Evolutionary conservation across 2,888 invertebrate species (phyloP), one percentile per base, ranked within the genome.

Genomic region (Drosophila subsilvestris): DNA sequence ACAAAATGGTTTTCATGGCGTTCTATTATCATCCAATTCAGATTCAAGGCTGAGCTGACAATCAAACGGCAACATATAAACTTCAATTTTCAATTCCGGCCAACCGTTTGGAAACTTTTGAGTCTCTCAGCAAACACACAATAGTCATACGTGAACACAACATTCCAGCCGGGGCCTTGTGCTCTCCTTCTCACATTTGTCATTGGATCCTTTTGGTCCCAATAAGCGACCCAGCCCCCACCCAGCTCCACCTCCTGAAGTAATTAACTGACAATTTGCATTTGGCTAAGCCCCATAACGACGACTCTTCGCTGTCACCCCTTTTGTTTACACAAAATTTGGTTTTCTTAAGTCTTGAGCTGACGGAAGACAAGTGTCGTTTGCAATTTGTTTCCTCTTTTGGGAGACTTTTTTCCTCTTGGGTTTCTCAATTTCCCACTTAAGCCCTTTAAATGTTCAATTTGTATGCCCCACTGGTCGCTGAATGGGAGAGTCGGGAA

Each of bases 181-280:
- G 47, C 56, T 43, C 25, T 18, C 62, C 66, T 67, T 74, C 69
- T 61, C 71, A 66, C 75, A 79, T 68, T 86, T 75, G 86, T 75
- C 63, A 82, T 74, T 66, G 71, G 79, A 85, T 79, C 77, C 87
- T 74, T 76, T 67, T 25, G 27, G 22, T 51, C 25, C 59, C 53
- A 63, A 68, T 25, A 47, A 29, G 32, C 49, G 25, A 27, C 42
- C 37, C 49, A 32, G 32, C 12, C 32, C 32, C 12, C 32, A 12
- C 12, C 22, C 12, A 12, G 32, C 32, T 32, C 45, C 12, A 43
- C 56, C 51, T 49, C 69, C 48, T 32, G 54, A n/a, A 67, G 66
- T 86, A 86, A 83, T 86, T 83, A 83, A 76, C 80, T 70, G 60
- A 47, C 71, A 82, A 82, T 82, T 82, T 80, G 76, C 80, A 83